phyloP scores from a whole-genome alignment of 2,888 invertebrate species.

The Drosophila limbata region DNA sequence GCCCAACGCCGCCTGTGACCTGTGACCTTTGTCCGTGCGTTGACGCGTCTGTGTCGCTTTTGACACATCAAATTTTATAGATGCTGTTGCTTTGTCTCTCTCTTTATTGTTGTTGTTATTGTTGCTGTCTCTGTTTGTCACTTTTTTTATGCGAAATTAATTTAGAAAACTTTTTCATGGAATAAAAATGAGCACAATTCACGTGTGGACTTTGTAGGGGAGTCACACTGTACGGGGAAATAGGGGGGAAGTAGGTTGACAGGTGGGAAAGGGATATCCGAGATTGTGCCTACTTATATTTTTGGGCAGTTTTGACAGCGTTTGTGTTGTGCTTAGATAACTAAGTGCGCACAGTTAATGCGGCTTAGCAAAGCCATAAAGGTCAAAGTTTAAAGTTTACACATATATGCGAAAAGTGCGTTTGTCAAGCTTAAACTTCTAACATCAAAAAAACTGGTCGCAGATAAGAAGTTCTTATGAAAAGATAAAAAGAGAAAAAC shows the following conservation, averaged over 20 bases:
- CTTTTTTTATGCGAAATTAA: slow-evolving; percentile 75
- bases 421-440: slow-evolving; percentile 15
- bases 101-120: slow-evolving; percentile 29
- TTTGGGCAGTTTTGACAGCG: slow-evolving; percentile 20
- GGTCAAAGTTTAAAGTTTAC: slow-evolving; percentile 36
- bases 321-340: slow-evolving; percentile 18
- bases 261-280: slow-evolving; percentile 2
- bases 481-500: not conserved
- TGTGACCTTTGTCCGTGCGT: slow-evolving; percentile 71
- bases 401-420: slow-evolving; percentile 14
- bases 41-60: slow-evolving; percentile 44
- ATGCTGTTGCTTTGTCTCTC: slow-evolving; percentile 39
- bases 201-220: slow-evolving; percentile 19
- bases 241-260: not conserved
- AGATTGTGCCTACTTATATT: not conserved
- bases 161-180: slow-evolving; percentile 69
- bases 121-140: slow-evolving; percentile 38
- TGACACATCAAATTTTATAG: slow-evolving; percentile 63
- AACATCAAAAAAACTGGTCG: not conserved
- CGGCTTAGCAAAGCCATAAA: slow-evolving; percentile 41
- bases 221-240: not conserved
- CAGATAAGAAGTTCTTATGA: not conserved
- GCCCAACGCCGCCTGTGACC: slow-evolving; percentile 60
- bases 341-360: slow-evolving; percentile 38
- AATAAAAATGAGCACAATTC: slow-evolving; percentile 48